Evolutionary conservation across 2,888 invertebrate genomes (phyloP).

Genomic region (Drosophila mercatorum): DNA sequence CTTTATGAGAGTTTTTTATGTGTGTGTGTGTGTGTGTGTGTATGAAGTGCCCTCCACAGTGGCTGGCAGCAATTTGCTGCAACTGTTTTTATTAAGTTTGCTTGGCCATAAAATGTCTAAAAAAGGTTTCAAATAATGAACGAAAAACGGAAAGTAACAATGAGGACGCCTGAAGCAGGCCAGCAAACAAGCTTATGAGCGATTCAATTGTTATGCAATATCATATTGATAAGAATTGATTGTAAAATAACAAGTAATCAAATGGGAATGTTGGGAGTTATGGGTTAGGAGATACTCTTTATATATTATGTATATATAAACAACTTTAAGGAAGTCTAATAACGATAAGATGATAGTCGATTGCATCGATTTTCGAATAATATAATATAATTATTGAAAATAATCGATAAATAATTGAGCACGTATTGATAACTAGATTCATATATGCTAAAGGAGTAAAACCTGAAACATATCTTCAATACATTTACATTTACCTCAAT

Average conservation of each 20-base stretch:
- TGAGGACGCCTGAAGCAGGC: neutral
- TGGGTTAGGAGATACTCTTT: neutral
- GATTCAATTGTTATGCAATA: constrained; percentile 4
- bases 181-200: constrained; percentile 2
- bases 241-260: constrained; percentile 16
- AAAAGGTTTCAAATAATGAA: constrained; percentile 18
- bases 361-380: no score
- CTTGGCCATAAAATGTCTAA: constrained; percentile 18
- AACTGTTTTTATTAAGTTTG: constrained; percentile 36
- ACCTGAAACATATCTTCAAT: no score
- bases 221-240: constrained; percentile 9
- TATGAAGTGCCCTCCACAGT: constrained; percentile 44
- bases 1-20: constrained; percentile 28
- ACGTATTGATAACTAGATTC: no score
- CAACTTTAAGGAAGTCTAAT: no score
- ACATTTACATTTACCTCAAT: no score
- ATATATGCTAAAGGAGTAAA: no score
- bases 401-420: no score
- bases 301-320: neutral
- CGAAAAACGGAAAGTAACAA: constrained; percentile 21
- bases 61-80: constrained; percentile 31
- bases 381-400: no score
- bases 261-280: neutral
- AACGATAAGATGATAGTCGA: no score
- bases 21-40: constrained; percentile 10